Conservation (phyloP, 2,888 invertebrate genomes). For the Himalopsyche anomala region DNA sequence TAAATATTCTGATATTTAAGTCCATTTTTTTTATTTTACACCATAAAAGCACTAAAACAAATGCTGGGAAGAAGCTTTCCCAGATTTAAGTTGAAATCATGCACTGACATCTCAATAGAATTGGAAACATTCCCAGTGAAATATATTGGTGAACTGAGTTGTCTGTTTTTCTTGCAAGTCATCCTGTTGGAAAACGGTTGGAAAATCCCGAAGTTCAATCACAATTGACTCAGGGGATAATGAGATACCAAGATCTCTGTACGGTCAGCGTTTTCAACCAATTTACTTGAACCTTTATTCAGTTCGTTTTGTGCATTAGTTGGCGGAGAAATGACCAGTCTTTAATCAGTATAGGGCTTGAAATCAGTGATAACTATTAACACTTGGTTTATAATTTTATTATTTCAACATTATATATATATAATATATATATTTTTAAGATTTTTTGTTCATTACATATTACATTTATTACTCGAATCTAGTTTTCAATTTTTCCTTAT, state of each 20-base stretch:
- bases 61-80: no score
- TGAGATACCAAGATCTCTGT: constrained; percentile 28
- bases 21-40: no score
- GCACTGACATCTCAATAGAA: not conserved
- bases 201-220: constrained; percentile 26
- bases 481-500: no score
- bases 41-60: no score
- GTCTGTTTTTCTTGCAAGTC: constrained; percentile 19
- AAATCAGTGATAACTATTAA: not conserved
- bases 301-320: not conserved
- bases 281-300: not conserved
- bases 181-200: constrained; percentile 13
- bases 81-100: constrained; percentile 22
- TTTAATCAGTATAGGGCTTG: not conserved
- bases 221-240: constrained; percentile 34
- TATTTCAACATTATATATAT: no score
- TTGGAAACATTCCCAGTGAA: constrained; percentile 8
- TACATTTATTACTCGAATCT: no score
- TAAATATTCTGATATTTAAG: no score
- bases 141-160: constrained; percentile 11
- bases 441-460: no score
- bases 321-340: not conserved
- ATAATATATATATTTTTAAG: no score
- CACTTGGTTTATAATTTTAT: not conserved
- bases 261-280: constrained; percentile 30